phyloP scores from a whole-genome alignment of 2,888 invertebrate genomes.

The Podabrus alpinus region DNA sequence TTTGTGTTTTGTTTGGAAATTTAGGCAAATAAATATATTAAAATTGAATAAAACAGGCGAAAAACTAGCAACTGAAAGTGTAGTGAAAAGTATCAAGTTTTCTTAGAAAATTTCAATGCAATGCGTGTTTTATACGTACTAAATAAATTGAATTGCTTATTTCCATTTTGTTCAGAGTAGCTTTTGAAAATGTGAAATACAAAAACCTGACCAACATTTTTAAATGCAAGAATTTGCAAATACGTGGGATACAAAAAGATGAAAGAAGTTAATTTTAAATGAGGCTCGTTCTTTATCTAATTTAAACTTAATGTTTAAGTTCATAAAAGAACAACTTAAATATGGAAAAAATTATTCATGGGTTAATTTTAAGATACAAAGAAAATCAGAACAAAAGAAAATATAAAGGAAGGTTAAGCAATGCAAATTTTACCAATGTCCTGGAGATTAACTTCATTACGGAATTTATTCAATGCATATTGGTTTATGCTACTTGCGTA shows the following conservation, averaged over 20 bases:
- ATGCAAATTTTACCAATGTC: not conserved
- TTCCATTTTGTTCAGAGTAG: not conserved
- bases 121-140: conserved; percentile 1
- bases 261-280: not conserved
- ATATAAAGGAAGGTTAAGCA: not conserved
- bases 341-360: not conserved
- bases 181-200: conserved; percentile 11
- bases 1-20: not conserved
- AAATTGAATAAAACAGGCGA: not conserved
- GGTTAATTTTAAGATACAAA: not conserved
- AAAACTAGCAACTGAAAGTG: not conserved
- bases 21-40: not conserved
- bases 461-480: not conserved
- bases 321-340: not conserved
- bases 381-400: not conserved
- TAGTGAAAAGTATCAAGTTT: not conserved
- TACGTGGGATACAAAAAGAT: not conserved
- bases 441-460: not conserved
- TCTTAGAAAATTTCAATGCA: conserved; percentile 18
- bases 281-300: not conserved
- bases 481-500: too few relatives aligned
- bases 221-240: not conserved
- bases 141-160: conserved; percentile 13
- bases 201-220: conserved; percentile 9
- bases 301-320: not conserved